Evolutionary conservation across 2,888 invertebrate species (phyloP), one percentile per base, ranked within the genome.

Genomic region (Carpatolechia fugitivella): DNA sequence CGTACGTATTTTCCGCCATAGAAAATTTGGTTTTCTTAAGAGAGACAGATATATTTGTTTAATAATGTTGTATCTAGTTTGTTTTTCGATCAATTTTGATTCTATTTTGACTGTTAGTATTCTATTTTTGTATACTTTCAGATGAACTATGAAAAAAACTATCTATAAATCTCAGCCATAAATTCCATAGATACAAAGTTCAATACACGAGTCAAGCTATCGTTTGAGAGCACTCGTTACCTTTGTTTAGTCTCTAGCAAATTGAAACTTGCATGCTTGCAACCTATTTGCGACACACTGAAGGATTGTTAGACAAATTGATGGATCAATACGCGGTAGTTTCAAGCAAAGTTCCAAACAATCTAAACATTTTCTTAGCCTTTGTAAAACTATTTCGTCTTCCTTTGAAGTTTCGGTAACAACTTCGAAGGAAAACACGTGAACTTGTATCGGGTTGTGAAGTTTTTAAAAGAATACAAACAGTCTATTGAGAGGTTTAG

Each of bases 381-480:
- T 44, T 44, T 44, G 44, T 44, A 24, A 10, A 44, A 29, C 44
- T 44, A 44, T 18, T 18, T 20, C 44, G 44, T 44, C 44, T 44
- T 44, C 29, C 44, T 44, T 44, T 44, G 44, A 44, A 44, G 44
- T 44, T 29, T 14, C 20, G 44, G 44, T 44, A 44, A 29, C 44
- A 29, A 44, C n/a, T 44, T 44, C 13, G 24, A 24, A 44, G 44
- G 13, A 44, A 44, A 44, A 41, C 40, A 41, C 40, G 40, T 18
- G 40, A 41, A 18, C 40, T 11, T 10, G n/a, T n/a, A 10, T n/a
- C n/a, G n/a, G n/a, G n/a, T n/a, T n/a, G 35, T 41, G 40, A 11
- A 20, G 11, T 18, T 18, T 41, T 38, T 16, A 14, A 38, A 41
- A 41, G 18, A 41, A 41, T 41, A 41, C 18, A 7, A 18, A 18